Evolutionary conservation across 2,797 vertebrate species (phyloP).

Genomic region (Chrosomus eos): DNA sequence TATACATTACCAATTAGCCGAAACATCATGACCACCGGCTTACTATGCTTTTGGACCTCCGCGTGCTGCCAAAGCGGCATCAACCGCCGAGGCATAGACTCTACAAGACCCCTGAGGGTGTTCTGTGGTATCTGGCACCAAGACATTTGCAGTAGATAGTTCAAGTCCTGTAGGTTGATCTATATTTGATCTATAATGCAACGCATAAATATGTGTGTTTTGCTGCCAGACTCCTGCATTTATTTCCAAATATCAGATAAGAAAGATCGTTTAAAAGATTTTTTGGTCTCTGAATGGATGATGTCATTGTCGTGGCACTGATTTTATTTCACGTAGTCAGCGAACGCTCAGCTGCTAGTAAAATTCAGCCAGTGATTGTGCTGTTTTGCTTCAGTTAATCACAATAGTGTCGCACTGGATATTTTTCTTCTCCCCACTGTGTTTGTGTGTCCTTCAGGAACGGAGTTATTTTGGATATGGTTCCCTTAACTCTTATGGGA

Average conservation of each 20-base stretch:
- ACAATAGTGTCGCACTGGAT: slow-evolving; percentile 46
- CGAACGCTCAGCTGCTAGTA: slow-evolving; percentile 32
- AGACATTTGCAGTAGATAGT: background rate
- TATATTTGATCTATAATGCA: background rate
- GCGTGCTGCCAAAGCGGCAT: background rate
- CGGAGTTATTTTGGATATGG: slow-evolving; percentile 59
- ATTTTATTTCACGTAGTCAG: slow-evolving; percentile 29
- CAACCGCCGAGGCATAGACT: background rate
- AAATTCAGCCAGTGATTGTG: slow-evolving; percentile 7
- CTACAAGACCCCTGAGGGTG: background rate
- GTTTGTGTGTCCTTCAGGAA: slow-evolving; percentile 59
- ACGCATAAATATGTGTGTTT: background rate
- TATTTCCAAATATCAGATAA: background rate
- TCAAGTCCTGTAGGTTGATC: background rate
- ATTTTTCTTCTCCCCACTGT: slow-evolving; percentile 47
- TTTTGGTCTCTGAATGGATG: background rate
- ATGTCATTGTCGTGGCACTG: slow-evolving; percentile 30
- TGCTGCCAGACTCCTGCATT: background rate
- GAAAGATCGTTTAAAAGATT: background rate
- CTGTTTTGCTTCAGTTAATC: slow-evolving; percentile 30
- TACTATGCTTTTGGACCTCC: background rate
- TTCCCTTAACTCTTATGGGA: slow-evolving; percentile 57
- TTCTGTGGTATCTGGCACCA: background rate
- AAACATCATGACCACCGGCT: background rate
- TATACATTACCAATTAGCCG: too few species aligned